phyloP scores from a whole-genome alignment of 2,888 invertebrate genomes.

The Meloe dianella region DNA sequence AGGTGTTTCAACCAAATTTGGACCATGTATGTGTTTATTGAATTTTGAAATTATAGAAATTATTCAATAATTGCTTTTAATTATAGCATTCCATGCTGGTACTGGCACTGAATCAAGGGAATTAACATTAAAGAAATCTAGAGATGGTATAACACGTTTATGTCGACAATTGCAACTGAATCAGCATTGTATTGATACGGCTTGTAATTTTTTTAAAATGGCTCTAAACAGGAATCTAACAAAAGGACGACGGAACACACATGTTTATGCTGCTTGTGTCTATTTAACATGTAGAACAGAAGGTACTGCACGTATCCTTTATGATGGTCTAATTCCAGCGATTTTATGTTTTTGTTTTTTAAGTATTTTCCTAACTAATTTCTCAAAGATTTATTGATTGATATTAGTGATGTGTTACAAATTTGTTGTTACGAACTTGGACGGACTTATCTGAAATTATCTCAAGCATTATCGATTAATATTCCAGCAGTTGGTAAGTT shows the following conservation, averaged over 20 bases:
- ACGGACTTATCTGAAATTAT: constrained; percentile 86
- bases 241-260: constrained; percentile 86
- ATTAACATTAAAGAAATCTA: constrained; percentile 87
- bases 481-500: constrained; percentile 86
- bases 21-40: constrained; percentile 73
- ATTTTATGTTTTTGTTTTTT: not conserved
- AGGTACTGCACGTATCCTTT: constrained; percentile 83
- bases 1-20: constrained; percentile 82
- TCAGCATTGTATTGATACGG: constrained; percentile 90
- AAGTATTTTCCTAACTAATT: constrained; percentile 53
- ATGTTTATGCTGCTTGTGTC: constrained; percentile 95
- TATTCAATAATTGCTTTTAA: constrained; percentile 16
- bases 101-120: constrained; percentile 90
- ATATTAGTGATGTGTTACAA: constrained; percentile 96
- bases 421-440: constrained; percentile 97
- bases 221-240: constrained; percentile 84
- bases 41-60: no score
- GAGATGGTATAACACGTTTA: constrained; percentile 81
- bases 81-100: constrained; percentile 77
- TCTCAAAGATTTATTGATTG: constrained; percentile 84
- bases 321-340: not conserved
- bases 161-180: constrained; percentile 88
- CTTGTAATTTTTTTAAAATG: constrained; percentile 93
- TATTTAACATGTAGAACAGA: constrained; percentile 97
- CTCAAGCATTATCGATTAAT: constrained; percentile 87